phyloP scores from a whole-genome alignment of 2,797 vertebrate species.

The Buceros bicornis region DNA sequence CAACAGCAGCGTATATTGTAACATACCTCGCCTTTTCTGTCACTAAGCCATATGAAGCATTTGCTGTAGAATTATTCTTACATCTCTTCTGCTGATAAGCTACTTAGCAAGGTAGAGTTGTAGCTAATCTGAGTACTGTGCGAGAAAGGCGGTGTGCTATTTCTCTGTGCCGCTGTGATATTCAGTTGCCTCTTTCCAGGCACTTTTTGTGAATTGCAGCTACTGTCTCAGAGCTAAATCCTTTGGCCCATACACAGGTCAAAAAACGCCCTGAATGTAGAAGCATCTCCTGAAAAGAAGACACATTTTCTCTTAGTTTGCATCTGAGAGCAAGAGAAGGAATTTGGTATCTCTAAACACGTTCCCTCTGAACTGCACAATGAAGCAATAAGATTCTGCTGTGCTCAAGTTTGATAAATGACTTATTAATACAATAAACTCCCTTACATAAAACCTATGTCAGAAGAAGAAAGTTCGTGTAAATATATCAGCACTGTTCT shows the following conservation, averaged over 20 bases:
- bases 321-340: background rate
- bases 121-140: background rate
- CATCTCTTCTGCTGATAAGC: conserved; percentile 39
- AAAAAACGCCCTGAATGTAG: background rate
- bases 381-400: conserved; percentile 5
- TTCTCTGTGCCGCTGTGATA: background rate
- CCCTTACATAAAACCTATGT: conserved; percentile 5
- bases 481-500: background rate
- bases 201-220: conserved; percentile 3
- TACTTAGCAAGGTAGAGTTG: conserved; percentile 34
- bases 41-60: conserved; percentile 28
- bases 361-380: background rate
- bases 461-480: conserved; percentile 13
- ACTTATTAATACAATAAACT: conserved; percentile 32
- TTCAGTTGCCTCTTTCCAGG: background rate
- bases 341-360: background rate
- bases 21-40: background rate
- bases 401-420: conserved; percentile 13
- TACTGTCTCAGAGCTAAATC: conserved; percentile 12
- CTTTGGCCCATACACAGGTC: background rate
- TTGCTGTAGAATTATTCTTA: conserved; percentile 19
- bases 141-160: background rate
- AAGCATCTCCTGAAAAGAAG: background rate
- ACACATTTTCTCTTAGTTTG: background rate
- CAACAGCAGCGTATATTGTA: background rate